Conservation (phyloP, 2,113 vertebrate species). For the Apteryx mantelli region DNA sequence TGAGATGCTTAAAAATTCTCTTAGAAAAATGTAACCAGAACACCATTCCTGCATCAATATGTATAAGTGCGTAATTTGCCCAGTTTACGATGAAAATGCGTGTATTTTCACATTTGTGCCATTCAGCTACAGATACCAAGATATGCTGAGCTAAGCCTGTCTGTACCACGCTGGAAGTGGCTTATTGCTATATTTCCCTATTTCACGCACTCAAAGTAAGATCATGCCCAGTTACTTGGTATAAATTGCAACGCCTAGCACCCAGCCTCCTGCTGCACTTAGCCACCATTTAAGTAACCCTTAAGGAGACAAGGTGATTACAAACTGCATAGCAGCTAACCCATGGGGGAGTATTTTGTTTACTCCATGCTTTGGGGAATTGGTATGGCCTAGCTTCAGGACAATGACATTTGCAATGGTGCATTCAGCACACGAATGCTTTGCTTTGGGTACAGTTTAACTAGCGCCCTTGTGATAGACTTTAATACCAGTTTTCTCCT, state of each 20-base stretch:
- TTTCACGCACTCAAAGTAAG: neutral
- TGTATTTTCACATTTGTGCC: neutral
- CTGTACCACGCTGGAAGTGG: neutral
- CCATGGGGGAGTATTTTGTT: neutral
- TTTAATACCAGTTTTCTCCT: neutral
- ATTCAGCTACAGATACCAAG: neutral
- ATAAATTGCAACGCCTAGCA: accelerated
- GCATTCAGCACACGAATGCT: neutral
- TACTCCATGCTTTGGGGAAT: neutral
- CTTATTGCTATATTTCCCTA: neutral
- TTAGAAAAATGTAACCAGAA: neutral
- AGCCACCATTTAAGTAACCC: neutral
- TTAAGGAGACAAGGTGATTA: neutral
- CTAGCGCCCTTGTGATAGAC: neutral
- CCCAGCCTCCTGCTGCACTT: neutral
- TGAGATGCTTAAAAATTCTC: neutral
- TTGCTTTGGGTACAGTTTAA: neutral
- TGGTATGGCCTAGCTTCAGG: neutral
- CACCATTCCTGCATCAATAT: neutral
- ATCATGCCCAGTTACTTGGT: accelerated
- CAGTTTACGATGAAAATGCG: neutral
- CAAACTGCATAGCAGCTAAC: neutral
- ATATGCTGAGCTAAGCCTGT: neutral
- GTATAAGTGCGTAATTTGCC: neutral
- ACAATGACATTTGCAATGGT: neutral